Evolutionary conservation across 2,797 vertebrate genomes (phyloP).

Genomic region (Champsocephalus gunnari): DNA sequence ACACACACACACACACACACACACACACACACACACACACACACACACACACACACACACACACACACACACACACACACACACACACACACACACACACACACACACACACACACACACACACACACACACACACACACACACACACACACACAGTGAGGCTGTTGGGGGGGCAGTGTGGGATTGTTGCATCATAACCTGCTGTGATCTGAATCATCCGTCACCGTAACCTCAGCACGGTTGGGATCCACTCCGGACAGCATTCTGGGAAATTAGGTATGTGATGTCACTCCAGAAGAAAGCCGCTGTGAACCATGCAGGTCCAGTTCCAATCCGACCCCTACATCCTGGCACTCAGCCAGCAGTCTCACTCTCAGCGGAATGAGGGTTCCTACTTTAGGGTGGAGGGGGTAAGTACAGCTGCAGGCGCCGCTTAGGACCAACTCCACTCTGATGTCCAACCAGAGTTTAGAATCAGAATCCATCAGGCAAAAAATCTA

Average conservation of each 20-base stretch:
- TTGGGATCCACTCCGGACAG: not conserved
- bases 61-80: too few species aligned
- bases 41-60: not conserved
- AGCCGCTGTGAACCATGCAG: not conserved
- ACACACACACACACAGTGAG: too few species aligned
- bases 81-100: not conserved
- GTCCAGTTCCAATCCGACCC: too few species aligned
- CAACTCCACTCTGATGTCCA: too few species aligned
- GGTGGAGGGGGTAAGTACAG: too few species aligned
- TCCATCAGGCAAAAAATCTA: too few species aligned
- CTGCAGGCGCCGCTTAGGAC: too few species aligned
- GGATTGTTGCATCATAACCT: constrained; percentile 32
- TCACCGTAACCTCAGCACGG: not conserved
- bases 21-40: not conserved
- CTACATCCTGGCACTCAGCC: too few species aligned
- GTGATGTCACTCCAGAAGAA: not conserved
- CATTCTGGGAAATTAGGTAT: constrained; percentile 1
- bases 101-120: not conserved
- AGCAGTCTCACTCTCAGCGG: too few species aligned
- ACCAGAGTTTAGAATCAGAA: too few species aligned
- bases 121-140: not conserved
- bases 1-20: not conserved
- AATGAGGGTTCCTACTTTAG: too few species aligned
- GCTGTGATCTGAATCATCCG: constrained; percentile 6
- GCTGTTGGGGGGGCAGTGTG: not conserved